Conservation (phyloP, 2,797 vertebrate genomes). For the Mallotus villosus region DNA sequence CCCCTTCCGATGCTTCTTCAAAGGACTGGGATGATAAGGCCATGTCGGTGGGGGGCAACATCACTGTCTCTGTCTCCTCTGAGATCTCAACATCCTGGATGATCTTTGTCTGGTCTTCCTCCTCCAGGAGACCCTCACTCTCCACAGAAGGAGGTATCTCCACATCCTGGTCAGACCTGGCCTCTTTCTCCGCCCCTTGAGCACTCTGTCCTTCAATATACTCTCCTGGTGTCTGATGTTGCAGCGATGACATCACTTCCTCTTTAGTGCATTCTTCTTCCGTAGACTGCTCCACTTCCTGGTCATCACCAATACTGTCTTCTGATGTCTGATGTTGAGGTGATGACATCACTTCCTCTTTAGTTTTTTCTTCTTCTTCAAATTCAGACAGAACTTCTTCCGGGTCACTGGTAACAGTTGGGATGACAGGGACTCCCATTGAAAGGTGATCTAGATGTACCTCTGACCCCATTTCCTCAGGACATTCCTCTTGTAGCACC, state of each 20-base stretch:
- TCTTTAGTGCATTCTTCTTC: background rate
- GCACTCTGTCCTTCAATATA: constrained; percentile 6
- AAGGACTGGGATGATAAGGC: background rate
- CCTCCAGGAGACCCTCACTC: constrained; percentile 3
- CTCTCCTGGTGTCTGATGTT: background rate
- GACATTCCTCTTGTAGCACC: constrained; percentile 3
- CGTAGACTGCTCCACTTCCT: background rate
- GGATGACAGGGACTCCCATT: background rate
- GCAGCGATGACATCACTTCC: background rate
- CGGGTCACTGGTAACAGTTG: constrained; percentile 1
- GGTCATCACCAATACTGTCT: background rate
- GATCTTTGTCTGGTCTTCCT: background rate
- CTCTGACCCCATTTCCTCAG: background rate
- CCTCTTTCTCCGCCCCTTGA: constrained; percentile 13
- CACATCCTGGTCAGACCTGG: background rate
- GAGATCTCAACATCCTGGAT: background rate
- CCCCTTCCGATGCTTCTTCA: background rate
- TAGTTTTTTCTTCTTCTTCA: background rate
- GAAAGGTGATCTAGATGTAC: background rate
- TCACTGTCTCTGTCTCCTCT: background rate
- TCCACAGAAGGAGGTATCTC: constrained; percentile 1
- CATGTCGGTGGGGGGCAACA: background rate
- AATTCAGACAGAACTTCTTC: constrained; percentile 2
- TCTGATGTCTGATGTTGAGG: background rate
- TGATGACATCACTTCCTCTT: constrained; percentile 3